These are phyloP conservation scores for Gorsachius goisagi DNA, from an alignment of 2,113 vertebrate species.

Conservation along the genomic window DNA sequence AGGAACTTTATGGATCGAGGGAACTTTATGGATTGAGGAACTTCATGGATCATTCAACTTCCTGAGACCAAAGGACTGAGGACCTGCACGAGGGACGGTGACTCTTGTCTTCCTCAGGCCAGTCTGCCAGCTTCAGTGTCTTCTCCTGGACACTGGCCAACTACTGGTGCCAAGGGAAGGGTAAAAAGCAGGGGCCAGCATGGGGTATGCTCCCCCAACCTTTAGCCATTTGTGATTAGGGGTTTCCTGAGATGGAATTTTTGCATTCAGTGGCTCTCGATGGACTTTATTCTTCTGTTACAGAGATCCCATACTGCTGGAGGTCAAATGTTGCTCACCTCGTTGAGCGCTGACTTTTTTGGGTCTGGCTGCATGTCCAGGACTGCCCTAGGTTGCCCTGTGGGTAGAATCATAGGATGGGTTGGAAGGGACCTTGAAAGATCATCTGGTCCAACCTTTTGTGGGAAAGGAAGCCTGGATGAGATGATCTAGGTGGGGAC, in stretches of 20 bases:
- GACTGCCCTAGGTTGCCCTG: too few species aligned
- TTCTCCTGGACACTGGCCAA: not conserved
- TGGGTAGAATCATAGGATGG: not conserved
- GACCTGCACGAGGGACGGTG: not conserved
- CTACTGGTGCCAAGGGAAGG: not conserved
- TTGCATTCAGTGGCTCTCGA: not conserved
- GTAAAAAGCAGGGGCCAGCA: not conserved
- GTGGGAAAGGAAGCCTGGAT: not conserved
- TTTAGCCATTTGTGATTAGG: fast-evolving
- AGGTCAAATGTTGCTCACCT: not conserved
- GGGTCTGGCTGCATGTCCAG: not conserved
- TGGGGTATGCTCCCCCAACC: not conserved
- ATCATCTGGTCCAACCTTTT: not conserved
- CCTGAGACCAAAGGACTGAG: not conserved
- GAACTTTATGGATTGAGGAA: too few species aligned
- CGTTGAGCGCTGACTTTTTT: fast-evolving
- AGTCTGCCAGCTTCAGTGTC: not conserved
- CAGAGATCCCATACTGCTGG: not conserved
- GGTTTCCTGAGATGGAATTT: not conserved
- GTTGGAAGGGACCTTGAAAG: not conserved
- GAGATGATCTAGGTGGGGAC: not conserved
- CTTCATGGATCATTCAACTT: not conserved
- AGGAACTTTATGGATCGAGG: not conserved
- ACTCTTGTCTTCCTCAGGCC: not conserved
- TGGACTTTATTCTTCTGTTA: not conserved